These are phyloP conservation scores for Mormyrus lacerda DNA, from an alignment of 2,113 vertebrate species.

Conservation along the genomic window DNA sequence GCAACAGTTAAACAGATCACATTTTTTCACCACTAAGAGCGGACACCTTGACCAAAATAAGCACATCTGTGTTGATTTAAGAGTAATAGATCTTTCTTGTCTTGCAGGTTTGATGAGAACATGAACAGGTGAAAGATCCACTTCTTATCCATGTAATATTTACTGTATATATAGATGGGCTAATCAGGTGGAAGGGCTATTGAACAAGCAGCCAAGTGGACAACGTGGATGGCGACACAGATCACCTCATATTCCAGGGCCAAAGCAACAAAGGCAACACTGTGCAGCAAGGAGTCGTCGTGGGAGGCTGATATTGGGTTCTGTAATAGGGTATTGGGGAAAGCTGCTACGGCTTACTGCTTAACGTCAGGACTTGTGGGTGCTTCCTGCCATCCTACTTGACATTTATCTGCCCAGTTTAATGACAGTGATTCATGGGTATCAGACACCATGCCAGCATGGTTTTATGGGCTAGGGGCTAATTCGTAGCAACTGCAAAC, in stretches of 20 bases:
- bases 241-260: background rate
- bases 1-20: background rate
- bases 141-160: background rate
- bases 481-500: background rate
- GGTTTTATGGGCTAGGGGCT: background rate
- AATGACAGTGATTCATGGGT: background rate
- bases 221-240: background rate
- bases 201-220: background rate
- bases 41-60: background rate
- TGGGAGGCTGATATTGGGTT: background rate
- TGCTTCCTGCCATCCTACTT: background rate
- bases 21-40: no score
- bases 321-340: background rate
- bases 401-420: background rate
- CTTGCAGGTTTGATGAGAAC: constrained; percentile 48
- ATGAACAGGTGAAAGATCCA: constrained; percentile 39
- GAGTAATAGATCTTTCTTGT: background rate
- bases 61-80: background rate
- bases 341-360: background rate
- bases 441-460: background rate
- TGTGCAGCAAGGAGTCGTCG: background rate
- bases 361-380: background rate
- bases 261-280: background rate
- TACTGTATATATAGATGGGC: background rate
- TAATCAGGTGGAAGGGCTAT: constrained; percentile 1